Base-by-base conservation (phyloP, 2,113 vertebrate genomes). In the Benthochromis sp. region DNA sequence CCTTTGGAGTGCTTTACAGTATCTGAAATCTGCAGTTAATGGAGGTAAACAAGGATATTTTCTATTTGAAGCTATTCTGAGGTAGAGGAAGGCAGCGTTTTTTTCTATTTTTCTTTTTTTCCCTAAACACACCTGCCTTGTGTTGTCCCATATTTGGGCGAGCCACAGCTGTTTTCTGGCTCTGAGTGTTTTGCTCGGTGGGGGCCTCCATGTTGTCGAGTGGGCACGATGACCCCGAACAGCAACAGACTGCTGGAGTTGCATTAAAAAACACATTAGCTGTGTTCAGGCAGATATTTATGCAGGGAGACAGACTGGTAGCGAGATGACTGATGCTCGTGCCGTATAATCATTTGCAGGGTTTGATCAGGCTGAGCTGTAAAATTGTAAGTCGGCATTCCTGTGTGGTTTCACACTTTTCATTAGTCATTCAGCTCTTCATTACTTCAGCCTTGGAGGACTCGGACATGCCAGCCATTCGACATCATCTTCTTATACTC, bases 221-320 rank as follows among this genome's bases (percentile, higher is more conserved):
- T 27, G 45, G 11, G 40, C 63, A 55, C 7, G 4, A 45, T 90
- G 71, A 83, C 81, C 85, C 71, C 63, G 17, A 86, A 63, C 31
- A 84, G 82, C n/a, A 50, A 19, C 82, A 47, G 11, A 43, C 31
- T 59, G 81, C 54, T 45, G 53, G 31, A 82, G 81, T 80, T 78
- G 4, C 52, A 81, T 84, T 90, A 71, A 81, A 91, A n/a, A 89
- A 89, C 21, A 78, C 84, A 88, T 91, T 86, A 55, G 83, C 83
- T 81, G 16, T 82, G 50, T 79, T 82, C 54, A 45, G 6, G 84
- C 27, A 84, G 82, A 89, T 66, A 86, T 92, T 81, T 8, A 85
- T 86, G 82, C 61, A 59, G 55, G 52, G 61, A 69, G 80, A 79
- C 81, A 9, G 31, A 34, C 8, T 6, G n/a, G 9, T 12, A 19